Conservation (phyloP, 2,113 vertebrate species). For the Phalacrocorax brasilianus region DNA sequence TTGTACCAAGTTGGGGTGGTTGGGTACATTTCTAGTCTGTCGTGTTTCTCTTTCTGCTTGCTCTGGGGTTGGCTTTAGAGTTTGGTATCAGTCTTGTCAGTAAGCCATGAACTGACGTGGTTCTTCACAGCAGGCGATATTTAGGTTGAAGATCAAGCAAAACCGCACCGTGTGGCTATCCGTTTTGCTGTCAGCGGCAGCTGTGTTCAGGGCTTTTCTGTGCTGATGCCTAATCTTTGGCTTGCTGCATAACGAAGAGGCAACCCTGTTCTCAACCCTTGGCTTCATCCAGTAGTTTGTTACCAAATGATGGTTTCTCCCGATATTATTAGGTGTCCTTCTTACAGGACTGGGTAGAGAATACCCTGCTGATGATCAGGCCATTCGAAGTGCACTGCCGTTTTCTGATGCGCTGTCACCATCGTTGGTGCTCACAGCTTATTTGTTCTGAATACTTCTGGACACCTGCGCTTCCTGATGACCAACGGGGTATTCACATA, state of each 20-base stretch:
- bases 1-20: too few relatives aligned
- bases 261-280: background rate
- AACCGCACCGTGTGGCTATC: background rate
- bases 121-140: background rate
- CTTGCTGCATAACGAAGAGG: background rate
- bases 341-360: background rate
- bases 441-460: background rate
- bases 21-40: background rate
- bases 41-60: background rate
- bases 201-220: background rate
- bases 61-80: background rate
- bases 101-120: background rate
- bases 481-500: background rate
- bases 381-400: background rate
- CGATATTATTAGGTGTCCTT: background rate
- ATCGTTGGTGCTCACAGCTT: background rate
- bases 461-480: background rate
- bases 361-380: background rate
- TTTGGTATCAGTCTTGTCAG: background rate
- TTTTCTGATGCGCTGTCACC: background rate
- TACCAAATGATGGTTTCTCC: background rate
- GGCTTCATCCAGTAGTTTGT: background rate
- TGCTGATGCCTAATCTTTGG: background rate
- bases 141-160: background rate
- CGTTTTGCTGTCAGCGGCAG: background rate